Base-by-base conservation (phyloP, 2,888 invertebrate species). In the Eupithecia dodoneata region DNA sequence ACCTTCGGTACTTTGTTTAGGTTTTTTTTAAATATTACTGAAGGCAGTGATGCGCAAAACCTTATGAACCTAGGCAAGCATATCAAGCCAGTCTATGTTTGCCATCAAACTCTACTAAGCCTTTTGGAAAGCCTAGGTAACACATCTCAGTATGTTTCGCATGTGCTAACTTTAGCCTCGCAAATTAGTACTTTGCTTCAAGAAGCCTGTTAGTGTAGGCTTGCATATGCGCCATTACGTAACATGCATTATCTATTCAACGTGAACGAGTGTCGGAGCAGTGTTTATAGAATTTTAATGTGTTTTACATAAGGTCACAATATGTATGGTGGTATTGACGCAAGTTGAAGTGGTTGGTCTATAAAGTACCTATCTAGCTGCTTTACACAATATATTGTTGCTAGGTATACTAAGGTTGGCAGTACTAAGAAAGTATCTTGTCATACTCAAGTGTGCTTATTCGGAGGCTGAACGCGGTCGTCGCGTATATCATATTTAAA, bases 201-300 rank as follows among this genome's bases (percentile, higher is more conserved):
- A 49, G 72, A 74, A 78, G 78, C 47, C 55, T 76, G 18, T 55
- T 71, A 55, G 42, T 71, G 30, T 13, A 72, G 72, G 45, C 63
- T 75, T 70, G 49, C 81, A 83, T 77, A 81, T 71, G 79, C 79
- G 67, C 83, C 80, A 83, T 90, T 89, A 87, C 87, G 84, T 84
- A 88, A 87, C 80, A 83, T 81, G 79, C 82, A 85, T 90, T 89
- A 87, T 87, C 85, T 87, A 89, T 89, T 90, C 89, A 87, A 85
- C 79, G 80, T 84, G 80, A 84, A 86, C 86, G 84, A 87, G 83
- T 82, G 81, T 84, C 83, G 83, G 81, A 84, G 49, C 63, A 52
- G 85, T 85, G 83, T 87, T 87, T 88, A 89, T 87, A 88, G 91
- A 92, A 92, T 93, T 89, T 87, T 88, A 92, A 92, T 90, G 85